Evolutionary conservation across 2,888 invertebrate genomes (phyloP), one percentile per base, ranked within the genome.

Genomic region (Agriopis aurantiaria): DNA sequence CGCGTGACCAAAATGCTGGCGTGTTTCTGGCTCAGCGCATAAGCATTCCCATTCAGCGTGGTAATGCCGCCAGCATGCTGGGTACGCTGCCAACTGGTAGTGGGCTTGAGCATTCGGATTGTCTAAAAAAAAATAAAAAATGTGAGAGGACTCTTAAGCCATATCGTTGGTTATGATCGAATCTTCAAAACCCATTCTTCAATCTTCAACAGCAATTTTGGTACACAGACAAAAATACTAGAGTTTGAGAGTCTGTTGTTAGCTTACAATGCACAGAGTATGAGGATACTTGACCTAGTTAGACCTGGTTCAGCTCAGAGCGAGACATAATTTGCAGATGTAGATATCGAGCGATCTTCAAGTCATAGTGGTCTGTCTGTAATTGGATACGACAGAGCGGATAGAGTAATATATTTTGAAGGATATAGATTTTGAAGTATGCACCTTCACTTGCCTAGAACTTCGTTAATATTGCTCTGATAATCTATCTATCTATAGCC

Each of bases 311-410:
- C 51, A 62, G 62, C 46, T 55, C 41, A 11, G 12, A 67, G 61
- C 66, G 48, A 33, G 62, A 45, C 23, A 51, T 65, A 65, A 69
- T 61, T 69, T 69, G 69, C 49, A 55, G 60, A 64, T 62, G 62
- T 62, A 53, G 60, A 60, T 60, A 69, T 65, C 65, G 60, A 69
- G 64, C 59, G 65, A 51, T 53, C 56, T 33, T 63, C 48, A 64
- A 55, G 17, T 65, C 72, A 58, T 70, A 72, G 64, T 60, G 59
- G 52, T 40, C 46, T 62, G 49, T 52, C 57, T 65, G 67, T 65
- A 69, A 70, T 73, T 73, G 68, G 63, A 65, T 51, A 56, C 56
- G 56, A 46, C 23, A 14, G 43, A 33, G 43, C 23, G 11, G 46
- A 46, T 17, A 46, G 23, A 45, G 7, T 49, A 49, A 49, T 51